Evolutionary conservation across 2,113 vertebrate genomes (phyloP), one percentile per base, ranked within the genome.

Genomic region (Tetrax tetrax): DNA sequence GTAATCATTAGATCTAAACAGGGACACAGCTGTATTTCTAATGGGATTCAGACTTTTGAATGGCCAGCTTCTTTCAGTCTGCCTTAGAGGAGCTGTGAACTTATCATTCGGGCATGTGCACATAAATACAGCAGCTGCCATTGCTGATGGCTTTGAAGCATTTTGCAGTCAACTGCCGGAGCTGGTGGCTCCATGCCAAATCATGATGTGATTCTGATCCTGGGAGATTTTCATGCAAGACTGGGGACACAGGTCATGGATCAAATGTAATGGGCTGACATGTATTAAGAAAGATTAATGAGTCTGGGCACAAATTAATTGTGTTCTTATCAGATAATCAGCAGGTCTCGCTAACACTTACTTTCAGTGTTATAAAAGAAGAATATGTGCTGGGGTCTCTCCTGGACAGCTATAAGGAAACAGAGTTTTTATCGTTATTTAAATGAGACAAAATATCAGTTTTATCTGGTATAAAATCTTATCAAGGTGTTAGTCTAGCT

Each of bases 231-330:
- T 96, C 86, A 91, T 89, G 90, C 86, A 94, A 94, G 97, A 83
- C 93, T 93, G 91, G 71, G 85, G 83, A 90, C 87, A 88, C 83
- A 95, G 97, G 92, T 97, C 97, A 95, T 86, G 85, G 93, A 95
- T 96, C 95, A 97, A 95, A 97, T 90, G 90, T 91, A 96, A 83
- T 64, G 71, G 89, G 91, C 93, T 98, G 97, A 97, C 80, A 89
- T 83, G 83, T 97, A 96, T 97, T 96, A 96, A 95, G 94, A 96
- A 94, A 96, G 94, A 96, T 97, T 98, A 97, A 97, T 97, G 95
- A 96, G 85, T 71, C 83, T 97, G 91, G 88, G 88, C 93, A 96
- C 78, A 98, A 97, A 98, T 98, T 98, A 97, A 98, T 97, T 91
- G 97, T 96, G 88, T 95, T 96, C 95, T 91, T 95, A 94, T 59